Percentiles rank a stretch among this genome's conserved stretches.
phyloP scores from a whole-genome alignment of 1,140 invertebrate species.

The Scylla paramamosain region DNA sequence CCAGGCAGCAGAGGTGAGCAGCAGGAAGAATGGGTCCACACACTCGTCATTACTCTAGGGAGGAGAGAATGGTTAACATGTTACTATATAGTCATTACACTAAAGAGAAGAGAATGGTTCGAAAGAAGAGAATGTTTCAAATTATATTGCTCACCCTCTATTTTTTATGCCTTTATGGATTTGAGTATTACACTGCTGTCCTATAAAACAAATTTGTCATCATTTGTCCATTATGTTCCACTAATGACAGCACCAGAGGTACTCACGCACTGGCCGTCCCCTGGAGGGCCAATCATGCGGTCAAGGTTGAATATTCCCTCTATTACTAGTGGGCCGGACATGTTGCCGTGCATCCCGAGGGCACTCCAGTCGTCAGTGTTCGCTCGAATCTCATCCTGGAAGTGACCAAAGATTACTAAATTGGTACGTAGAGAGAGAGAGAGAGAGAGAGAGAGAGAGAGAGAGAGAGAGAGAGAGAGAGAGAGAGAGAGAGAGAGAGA shows the following conservation, averaged over 20 bases:
- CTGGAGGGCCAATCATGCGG: conserved; percentile 74
- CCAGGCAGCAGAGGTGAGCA: conserved; percentile 63
- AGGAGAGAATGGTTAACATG: not conserved
- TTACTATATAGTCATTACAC: too few relatives aligned
- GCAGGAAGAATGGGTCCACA: conserved; percentile 50
- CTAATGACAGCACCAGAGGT: not conserved
- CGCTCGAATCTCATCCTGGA: conserved; percentile 76
- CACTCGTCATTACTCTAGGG: conserved; percentile 68
- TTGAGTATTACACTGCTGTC: too few relatives aligned
- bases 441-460: not conserved
- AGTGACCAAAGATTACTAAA: not conserved
- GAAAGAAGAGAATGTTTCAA: too few relatives aligned
- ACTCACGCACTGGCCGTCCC: conserved; percentile 67
- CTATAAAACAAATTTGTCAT: too few relatives aligned
- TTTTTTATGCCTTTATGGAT: too few relatives aligned
- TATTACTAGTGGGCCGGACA: conserved; percentile 76
- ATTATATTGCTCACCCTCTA: too few relatives aligned
- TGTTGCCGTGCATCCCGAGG: conserved; percentile 77
- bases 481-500: not conserved
- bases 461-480: too few relatives aligned
- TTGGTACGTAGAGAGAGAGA: too few relatives aligned
- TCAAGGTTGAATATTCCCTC: conserved; percentile 75
- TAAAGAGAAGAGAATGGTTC: too few relatives aligned
- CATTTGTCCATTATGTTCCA: too few relatives aligned
- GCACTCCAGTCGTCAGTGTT: conserved; percentile 77